phyloP scores from a whole-genome alignment of 1,140 invertebrate genomes.

The Zelostemma sp. region DNA sequence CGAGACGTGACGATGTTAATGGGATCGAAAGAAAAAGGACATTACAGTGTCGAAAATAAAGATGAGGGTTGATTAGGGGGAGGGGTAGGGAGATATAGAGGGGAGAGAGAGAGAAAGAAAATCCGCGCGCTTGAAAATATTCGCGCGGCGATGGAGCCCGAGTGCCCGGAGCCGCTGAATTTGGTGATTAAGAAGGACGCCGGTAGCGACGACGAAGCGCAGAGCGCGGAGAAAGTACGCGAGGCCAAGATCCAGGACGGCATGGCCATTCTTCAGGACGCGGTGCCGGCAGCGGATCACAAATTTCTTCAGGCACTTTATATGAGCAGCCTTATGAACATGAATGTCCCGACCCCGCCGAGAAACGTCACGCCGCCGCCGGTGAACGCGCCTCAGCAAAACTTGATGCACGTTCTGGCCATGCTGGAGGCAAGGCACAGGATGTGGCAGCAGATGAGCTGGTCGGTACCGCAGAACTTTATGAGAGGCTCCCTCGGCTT shows the following conservation, averaged over 20 bases:
- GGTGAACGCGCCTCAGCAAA: slow-evolving; percentile 59
- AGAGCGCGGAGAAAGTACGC: slow-evolving; percentile 31
- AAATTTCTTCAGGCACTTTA: slow-evolving; percentile 75
- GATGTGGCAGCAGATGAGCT: slow-evolving; percentile 69
- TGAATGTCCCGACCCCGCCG: slow-evolving; percentile 60
- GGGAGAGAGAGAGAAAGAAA: no score
- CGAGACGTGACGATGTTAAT: slow-evolving; percentile 27
- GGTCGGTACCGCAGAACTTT: slow-evolving; percentile 60
- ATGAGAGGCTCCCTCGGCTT: slow-evolving; percentile 56
- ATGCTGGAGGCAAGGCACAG: slow-evolving; percentile 68
- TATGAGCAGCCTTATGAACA: slow-evolving; percentile 73
- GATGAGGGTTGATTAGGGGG: no score
- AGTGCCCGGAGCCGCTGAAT: slow-evolving; percentile 67
- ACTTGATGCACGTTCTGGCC: slow-evolving; percentile 65
- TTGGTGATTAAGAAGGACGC: slow-evolving; percentile 68
- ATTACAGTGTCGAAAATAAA: no score
- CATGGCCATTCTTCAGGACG: slow-evolving; percentile 65
- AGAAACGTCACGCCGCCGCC: slow-evolving; percentile 55
- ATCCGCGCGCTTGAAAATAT: not conserved
- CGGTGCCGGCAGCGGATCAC: slow-evolving; percentile 67
- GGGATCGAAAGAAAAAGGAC: not conserved
- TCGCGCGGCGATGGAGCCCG: slow-evolving; percentile 66
- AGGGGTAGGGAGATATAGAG: no score
- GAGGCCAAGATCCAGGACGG: slow-evolving; percentile 52
- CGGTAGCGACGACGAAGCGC: slow-evolving; percentile 22